These are phyloP conservation scores for Odontocerum albicorne DNA, from an alignment of 2,888 invertebrate species.

Conservation along the genomic window DNA sequence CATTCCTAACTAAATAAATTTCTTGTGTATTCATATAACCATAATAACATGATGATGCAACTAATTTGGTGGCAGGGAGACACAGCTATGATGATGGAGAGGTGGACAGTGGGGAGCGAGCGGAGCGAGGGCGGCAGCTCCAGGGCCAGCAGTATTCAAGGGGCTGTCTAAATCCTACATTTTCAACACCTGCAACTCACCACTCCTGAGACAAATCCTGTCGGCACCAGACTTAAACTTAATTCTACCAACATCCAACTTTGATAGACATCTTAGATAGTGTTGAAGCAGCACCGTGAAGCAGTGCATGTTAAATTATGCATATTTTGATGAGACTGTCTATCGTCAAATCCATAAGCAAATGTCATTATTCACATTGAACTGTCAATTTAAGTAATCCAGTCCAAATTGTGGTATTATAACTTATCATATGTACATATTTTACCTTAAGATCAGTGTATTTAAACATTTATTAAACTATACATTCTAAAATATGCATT, in stretches of 20 bases:
- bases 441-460: slow-evolving; percentile 12
- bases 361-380: not conserved
- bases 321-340: too few relatives aligned
- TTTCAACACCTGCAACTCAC: slow-evolving; percentile 9
- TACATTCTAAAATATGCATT: slow-evolving; percentile 11
- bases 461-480: slow-evolving; percentile 14
- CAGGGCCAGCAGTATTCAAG: slow-evolving; percentile 29
- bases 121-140: slow-evolving; percentile 43
- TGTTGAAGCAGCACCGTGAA: too few relatives aligned
- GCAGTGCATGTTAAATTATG: too few relatives aligned
- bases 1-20: too few relatives aligned
- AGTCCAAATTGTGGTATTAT: slow-evolving; percentile 19
- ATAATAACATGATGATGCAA: too few relatives aligned
- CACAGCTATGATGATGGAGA: slow-evolving; percentile 64
- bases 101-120: slow-evolving; percentile 51
- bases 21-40: too few relatives aligned
- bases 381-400: slow-evolving; percentile 13
- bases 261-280: too few relatives aligned
- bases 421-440: slow-evolving; percentile 19
- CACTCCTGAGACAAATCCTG: too few relatives aligned
- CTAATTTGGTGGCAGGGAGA: slow-evolving; percentile 51
- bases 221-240: slow-evolving; percentile 14
- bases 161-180: slow-evolving; percentile 33
- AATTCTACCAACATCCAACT: slow-evolving; percentile 5
- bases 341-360: too few relatives aligned